phyloP scores from a whole-genome alignment of 1,140 invertebrate genomes.

The Scaptomyza graminum region DNA sequence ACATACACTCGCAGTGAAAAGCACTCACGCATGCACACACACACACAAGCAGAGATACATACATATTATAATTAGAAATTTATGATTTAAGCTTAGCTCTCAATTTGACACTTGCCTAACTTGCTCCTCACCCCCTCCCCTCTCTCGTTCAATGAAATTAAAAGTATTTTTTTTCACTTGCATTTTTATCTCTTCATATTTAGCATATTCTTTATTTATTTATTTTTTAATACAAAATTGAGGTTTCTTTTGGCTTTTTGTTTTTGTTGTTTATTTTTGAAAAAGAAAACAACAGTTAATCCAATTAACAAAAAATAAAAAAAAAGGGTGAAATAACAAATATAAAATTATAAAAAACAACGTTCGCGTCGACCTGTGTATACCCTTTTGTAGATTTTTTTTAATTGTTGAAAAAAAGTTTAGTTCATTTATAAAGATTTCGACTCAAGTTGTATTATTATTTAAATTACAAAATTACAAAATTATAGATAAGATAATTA shows the following conservation, averaged over 20 bases:
- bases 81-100: conserved; percentile 48
- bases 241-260: conserved; percentile 49
- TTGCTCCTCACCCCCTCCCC: background rate
- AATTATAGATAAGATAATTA: too few relatives aligned
- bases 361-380: conserved; percentile 31
- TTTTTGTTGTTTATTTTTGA: conserved; percentile 41
- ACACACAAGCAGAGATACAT: conserved; percentile 23
- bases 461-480: too few relatives aligned
- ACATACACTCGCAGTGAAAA: background rate
- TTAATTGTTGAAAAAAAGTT: too few relatives aligned
- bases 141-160: conserved; percentile 32
- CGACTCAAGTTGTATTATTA: too few relatives aligned
- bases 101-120: conserved; percentile 28
- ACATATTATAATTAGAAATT: conserved; percentile 33
- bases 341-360: too few relatives aligned
- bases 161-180: conserved; percentile 51
- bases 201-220: conserved; percentile 37
- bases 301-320: conserved; percentile 80
- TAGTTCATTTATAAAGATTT: too few relatives aligned
- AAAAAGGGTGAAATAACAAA: conserved; percentile 43
- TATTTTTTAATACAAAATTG: conserved; percentile 59
- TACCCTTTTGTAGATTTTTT: too few relatives aligned
- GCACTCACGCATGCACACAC: conserved; percentile 33
- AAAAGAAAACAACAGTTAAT: conserved; percentile 68
- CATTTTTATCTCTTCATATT: conserved; percentile 51